A percentile compares a stretch with the other conserved stretches of the same genome.
Conservation (phyloP, 2,888 invertebrate genomes). For the Arrhopalites spinosus region DNA sequence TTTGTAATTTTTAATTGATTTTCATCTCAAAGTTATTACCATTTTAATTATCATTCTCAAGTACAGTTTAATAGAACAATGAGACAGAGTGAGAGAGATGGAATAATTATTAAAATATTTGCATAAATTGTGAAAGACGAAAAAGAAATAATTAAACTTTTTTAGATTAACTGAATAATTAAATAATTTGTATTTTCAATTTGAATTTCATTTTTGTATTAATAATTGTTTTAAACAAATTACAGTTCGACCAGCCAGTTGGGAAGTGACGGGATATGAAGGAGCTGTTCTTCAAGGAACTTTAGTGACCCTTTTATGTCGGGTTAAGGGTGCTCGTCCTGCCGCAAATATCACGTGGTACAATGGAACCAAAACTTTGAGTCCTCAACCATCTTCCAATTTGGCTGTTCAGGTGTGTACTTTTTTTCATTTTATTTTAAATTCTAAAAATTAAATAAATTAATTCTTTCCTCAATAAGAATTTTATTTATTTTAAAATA, state of each 20-base stretch:
- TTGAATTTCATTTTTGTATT: too few relatives aligned
- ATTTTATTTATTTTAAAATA: too few relatives aligned
- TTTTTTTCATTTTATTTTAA: neutral
- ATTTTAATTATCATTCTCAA: too few relatives aligned
- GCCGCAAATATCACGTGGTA: slow-evolving; percentile 84
- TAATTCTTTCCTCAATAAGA: too few relatives aligned
- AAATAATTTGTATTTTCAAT: neutral
- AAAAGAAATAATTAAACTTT: too few relatives aligned
- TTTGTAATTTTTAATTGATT: too few relatives aligned
- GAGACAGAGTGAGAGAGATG: too few relatives aligned
- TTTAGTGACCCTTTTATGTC: slow-evolving; percentile 77
- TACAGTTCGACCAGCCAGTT: slow-evolving; percentile 79
- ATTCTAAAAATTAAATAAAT: neutral
- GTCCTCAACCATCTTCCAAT: slow-evolving; percentile 57
- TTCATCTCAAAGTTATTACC: too few relatives aligned
- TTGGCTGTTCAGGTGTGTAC: slow-evolving; percentile 56
- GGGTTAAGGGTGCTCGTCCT: slow-evolving; percentile 79
- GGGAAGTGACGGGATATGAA: slow-evolving; percentile 75
- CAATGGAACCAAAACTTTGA: slow-evolving; percentile 69
- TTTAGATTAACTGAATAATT: neutral
- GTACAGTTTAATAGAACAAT: too few relatives aligned
- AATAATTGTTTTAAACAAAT: too few relatives aligned
- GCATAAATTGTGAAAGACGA: too few relatives aligned
- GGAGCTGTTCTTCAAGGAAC: slow-evolving; percentile 81
- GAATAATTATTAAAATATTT: too few relatives aligned